Evolutionary conservation across 1,140 invertebrate species (phyloP).

Genomic region (Arctopsyche grandis): DNA sequence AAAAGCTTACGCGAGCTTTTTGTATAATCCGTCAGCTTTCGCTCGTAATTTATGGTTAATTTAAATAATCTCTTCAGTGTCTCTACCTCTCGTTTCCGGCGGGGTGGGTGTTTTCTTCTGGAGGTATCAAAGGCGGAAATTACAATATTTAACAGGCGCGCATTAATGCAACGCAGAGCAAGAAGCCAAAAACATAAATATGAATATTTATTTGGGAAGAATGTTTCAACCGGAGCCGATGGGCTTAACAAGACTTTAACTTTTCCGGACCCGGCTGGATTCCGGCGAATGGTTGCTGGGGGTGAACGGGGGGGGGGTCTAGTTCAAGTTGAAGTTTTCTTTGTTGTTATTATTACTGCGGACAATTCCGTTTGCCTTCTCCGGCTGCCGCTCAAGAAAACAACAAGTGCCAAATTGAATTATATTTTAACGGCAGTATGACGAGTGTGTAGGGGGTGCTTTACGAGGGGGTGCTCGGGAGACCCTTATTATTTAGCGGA

Average conservation of each 20-base stretch:
- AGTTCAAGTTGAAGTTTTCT: background rate
- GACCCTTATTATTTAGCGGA: no score
- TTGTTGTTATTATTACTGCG: background rate
- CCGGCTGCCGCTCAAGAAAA: background rate
- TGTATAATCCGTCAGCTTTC: conserved; percentile 53
- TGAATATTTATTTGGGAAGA: conserved; percentile 52
- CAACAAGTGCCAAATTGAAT: background rate
- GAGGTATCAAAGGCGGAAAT: conserved; percentile 46
- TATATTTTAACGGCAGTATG: no score
- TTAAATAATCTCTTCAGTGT: conserved; percentile 52
- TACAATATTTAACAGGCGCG: conserved; percentile 41
- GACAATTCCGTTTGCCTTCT: conserved; percentile 13
- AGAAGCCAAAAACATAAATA: conserved; percentile 42
- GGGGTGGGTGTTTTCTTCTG: background rate
- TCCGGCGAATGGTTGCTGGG: background rate
- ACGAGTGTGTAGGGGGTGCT: no score
- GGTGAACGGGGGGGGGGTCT: no score
- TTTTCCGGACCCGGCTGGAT: conserved; percentile 26
- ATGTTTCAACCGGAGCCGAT: conserved; percentile 35
- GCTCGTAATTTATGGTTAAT: conserved; percentile 54
- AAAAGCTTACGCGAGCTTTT: conserved; percentile 51
- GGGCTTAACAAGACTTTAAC: conserved; percentile 40
- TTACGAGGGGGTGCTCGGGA: no score
- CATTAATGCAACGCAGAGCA: conserved; percentile 39
- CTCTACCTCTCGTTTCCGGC: background rate